Evolutionary conservation across 2,797 vertebrate genomes (phyloP), one percentile per base, ranked within the genome.

Genomic region (Champsocephalus gunnari): DNA sequence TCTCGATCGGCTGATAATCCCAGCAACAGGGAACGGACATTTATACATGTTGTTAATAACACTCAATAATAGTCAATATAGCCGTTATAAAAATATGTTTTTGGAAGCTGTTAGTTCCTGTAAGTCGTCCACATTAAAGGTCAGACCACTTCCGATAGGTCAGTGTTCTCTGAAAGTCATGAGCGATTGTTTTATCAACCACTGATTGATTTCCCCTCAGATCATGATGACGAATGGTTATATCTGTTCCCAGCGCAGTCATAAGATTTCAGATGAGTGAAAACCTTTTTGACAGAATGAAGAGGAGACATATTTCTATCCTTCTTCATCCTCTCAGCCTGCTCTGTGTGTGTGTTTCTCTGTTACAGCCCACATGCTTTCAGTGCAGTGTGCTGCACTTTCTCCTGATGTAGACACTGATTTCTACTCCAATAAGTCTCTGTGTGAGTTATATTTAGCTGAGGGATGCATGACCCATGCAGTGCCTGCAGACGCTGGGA

Each of bases 361-460:
- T 14, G 16, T 53, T 50, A 21, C 54, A 50, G 56, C 49, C 50
- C 61, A 77, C 83, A 47, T 68, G 57, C 65, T 51, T 14, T 73
- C 70, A 44, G 59, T 57, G 44, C 54, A 38, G 41, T 1, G 19
- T 50, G 32, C 58, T 21, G 28, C 14, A 24, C 19, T 53, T 45
- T 54, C 48, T 51, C 3, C 0, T 45, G 49, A 78, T 68, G 65
- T 77, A 57, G 77, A 77, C 70, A 67, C 71, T 67, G 75, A 84
- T 82, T 81, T 87, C 54, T 61, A 24, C 66, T 71, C 1, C 4
- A 72, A 81, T 78, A 51, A 3, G 54, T 80, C 41, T 67, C 58
- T 16, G 50, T 85, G 84, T 74, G 73, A 81, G 85, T 80, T 84
- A 84, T 80, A 80, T 88, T 76, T 88, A 82, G 85, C 83, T 53